These are phyloP conservation scores for Myotis planiceps DNA, from an alignment of 2,797 vertebrate genomes.

Conservation along the genomic window DNA sequence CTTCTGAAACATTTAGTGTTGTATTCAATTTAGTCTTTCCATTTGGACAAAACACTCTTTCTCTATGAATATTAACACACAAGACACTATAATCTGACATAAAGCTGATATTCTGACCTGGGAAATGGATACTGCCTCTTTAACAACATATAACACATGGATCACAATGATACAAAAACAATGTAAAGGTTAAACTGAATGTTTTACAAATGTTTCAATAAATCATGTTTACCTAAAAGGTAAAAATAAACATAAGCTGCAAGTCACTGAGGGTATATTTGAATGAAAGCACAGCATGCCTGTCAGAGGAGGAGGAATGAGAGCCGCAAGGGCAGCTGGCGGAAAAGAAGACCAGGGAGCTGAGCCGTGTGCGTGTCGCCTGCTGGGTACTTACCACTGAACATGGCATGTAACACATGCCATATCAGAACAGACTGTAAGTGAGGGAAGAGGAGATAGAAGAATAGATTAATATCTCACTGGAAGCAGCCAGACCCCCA, in stretches of 20 bases:
- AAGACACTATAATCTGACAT: neutral
- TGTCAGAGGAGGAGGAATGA: conserved; percentile 45
- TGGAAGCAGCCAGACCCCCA: conserved; percentile 33
- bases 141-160: neutral
- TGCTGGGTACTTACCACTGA: conserved; percentile 81
- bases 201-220: conserved; percentile 40
- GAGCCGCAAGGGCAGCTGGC: conserved; percentile 51
- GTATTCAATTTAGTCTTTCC: neutral
- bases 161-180: conserved; percentile 63
- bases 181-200: conserved; percentile 64
- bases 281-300: conserved; percentile 68
- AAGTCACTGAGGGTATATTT: conserved; percentile 9
- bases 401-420: conserved; percentile 82
- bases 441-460: conserved; percentile 79
- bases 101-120: neutral
- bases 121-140: neutral
- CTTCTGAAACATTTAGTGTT: neutral
- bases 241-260: conserved; percentile 46
- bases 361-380: conserved; percentile 62
- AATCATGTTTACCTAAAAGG: conserved; percentile 68
- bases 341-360: conserved; percentile 41
- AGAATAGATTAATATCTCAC: conserved; percentile 76
- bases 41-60: neutral
- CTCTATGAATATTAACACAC: neutral
- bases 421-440: conserved; percentile 83